phyloP scores from a whole-genome alignment of 2,888 invertebrate species.

The Drepanosiphum platanoidis region DNA sequence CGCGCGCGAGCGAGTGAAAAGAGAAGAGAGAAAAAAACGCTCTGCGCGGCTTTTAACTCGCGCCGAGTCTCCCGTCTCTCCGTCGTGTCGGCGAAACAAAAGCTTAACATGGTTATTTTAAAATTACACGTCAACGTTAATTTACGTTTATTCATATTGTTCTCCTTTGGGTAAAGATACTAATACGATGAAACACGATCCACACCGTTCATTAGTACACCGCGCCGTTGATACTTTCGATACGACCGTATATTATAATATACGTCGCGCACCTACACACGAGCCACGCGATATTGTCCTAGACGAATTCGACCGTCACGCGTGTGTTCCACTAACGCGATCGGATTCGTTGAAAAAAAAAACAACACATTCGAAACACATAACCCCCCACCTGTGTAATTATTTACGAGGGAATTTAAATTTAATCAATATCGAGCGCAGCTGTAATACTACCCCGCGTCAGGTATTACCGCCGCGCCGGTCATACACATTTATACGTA shows the following conservation, averaged over 20 bases:
- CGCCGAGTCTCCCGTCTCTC: too few species aligned
- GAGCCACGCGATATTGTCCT: slow-evolving; percentile 1
- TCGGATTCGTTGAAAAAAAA: background rate
- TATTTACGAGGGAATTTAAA: background rate
- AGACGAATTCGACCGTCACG: background rate
- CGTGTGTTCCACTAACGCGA: background rate
- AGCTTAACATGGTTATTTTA: slow-evolving; percentile 39
- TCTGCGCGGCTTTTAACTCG: background rate
- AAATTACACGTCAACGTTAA: slow-evolving; percentile 50
- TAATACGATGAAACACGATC: slow-evolving; percentile 41
- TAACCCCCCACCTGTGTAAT: too few species aligned
- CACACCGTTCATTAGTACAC: slow-evolving; percentile 16
- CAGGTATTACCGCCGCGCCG: too few species aligned
- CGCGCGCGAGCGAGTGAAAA: too few species aligned
- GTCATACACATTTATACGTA: too few species aligned
- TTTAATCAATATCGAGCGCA: background rate
- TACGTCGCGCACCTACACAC: background rate
- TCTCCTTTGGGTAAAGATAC: slow-evolving; percentile 4
- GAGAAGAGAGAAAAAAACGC: background rate
- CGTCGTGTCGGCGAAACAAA: slow-evolving; percentile 33
- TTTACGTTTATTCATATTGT: slow-evolving; percentile 36
- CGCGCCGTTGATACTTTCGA: slow-evolving; percentile 4
- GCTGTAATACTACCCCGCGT: too few species aligned
- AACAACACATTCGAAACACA: background rate
- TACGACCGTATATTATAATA: background rate